Evolutionary conservation across 2,113 vertebrate genomes (phyloP).

Genomic region (Charina bottae): DNA sequence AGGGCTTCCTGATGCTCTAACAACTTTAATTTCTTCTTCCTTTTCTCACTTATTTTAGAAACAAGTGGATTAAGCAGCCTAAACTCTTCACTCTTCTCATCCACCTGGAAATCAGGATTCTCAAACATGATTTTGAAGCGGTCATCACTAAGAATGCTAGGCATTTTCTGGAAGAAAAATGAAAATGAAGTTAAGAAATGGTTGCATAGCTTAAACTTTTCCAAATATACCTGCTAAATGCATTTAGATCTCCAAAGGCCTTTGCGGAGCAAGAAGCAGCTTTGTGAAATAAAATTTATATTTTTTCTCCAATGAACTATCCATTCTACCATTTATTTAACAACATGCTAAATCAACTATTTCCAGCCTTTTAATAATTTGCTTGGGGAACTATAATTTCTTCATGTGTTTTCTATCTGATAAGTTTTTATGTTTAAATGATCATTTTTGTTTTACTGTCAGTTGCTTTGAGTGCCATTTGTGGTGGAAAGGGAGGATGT

Average conservation of each 20-base stretch:
- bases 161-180: constrained; percentile 77
- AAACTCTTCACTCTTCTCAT: constrained; percentile 94
- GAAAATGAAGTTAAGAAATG: not conserved
- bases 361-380: not conserved
- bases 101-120: constrained; percentile 97
- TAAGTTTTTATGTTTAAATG: not conserved
- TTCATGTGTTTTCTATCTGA: not conserved
- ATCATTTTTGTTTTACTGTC: not conserved
- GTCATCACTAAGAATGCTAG: constrained; percentile 89
- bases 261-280: constrained; percentile 12
- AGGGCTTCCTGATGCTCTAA: constrained; percentile 76
- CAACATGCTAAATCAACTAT: not conserved
- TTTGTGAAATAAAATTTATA: not conserved
- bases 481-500: not conserved
- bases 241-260: not conserved
- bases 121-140: constrained; percentile 99
- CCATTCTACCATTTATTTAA: not conserved
- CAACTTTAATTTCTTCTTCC: constrained; percentile 86
- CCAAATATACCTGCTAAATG: not conserved
- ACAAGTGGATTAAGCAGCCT: constrained; percentile 95
- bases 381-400: not conserved
- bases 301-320: not conserved
- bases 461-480: not conserved
- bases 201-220: constrained; percentile 26
- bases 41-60: constrained; percentile 91